phyloP scores from a whole-genome alignment of 2,888 invertebrate species.

The Drosophila colorata region DNA sequence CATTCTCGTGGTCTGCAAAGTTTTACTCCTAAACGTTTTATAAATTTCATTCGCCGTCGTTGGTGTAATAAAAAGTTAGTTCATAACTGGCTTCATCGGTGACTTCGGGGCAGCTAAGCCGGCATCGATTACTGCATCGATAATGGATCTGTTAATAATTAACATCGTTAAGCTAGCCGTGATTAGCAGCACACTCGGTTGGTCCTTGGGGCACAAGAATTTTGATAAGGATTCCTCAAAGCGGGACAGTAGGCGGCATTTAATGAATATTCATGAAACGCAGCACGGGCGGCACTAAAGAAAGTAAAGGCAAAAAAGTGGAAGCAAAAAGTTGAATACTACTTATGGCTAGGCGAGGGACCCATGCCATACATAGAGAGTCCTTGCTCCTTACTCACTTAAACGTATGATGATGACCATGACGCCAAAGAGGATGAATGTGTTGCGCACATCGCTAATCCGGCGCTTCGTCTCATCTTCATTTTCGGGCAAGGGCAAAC shows the following conservation, averaged over 20 bases:
- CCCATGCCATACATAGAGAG: neutral
- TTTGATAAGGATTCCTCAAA: constrained; percentile 1
- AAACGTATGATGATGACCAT: constrained; percentile 18
- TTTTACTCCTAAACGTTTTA: neutral
- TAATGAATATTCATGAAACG: constrained; percentile 14
- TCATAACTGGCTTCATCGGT: constrained; percentile 2
- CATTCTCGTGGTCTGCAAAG: too few relatives aligned
- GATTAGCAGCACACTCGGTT: neutral
- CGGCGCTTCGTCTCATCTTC: constrained; percentile 8
- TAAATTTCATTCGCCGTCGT: neutral
- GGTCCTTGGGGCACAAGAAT: constrained; percentile 7
- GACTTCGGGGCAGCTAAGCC: neutral
- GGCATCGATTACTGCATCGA: neutral
- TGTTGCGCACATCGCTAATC: neutral
- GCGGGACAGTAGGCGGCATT: neutral
- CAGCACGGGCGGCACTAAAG: constrained; percentile 20
- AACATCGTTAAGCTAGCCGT: neutral
- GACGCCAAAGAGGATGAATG: constrained; percentile 16
- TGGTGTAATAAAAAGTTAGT: neutral
- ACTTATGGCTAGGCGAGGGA: neutral
- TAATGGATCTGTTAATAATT: constrained; percentile 2
- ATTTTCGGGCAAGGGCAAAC: constrained; percentile 1
- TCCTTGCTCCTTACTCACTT: constrained; percentile 3
- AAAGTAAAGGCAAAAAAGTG: neutral
- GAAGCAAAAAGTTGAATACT: neutral